Base-by-base conservation (phyloP, 1,140 invertebrate genomes). In the Drosophila navojoa region DNA sequence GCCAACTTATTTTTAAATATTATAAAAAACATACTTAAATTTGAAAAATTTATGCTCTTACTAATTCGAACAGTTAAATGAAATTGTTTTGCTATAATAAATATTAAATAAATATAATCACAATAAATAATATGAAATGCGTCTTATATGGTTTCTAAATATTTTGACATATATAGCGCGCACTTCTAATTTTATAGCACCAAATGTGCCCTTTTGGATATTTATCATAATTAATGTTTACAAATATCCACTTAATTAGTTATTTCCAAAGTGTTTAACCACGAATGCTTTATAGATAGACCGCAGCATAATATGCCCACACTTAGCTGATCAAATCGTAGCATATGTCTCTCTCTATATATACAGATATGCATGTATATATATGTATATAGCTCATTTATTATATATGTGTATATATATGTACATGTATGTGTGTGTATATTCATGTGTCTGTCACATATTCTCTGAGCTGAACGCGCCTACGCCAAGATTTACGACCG, bases 401-500 rank as follows among this genome's bases (percentile, higher is more conserved):
- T 22, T 22, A 38, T 2, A 16, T 6, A 15, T 42, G 22, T 19
- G 2, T 35, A 19, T 22, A 27, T n/a, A 4, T 50, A 27, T 25
- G 0, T 32, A 16, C 44, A 29, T 55, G 27, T 53, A 71, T 47
- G n/a, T 22, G n/a, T 60, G 6, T 27, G 11, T 47, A 66, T 58
- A 66, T 66, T 38, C 19, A 47, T 60, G 29, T 68, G 55, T 53
- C 62, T 68, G 55, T 59, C 63, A 66, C 38, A 32, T 47, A 49
- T 53, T 45, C 16, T 32, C 16, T 16, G 11, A 54, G 58, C 29
- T 63, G 53, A 47, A 66, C 16, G 67, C 72, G 68, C 69, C 73
- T 79, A 71, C 59, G 57, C 58, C 15, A 64, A 81, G 81, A 85
- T 85, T 86, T 77, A 85, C 81, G 81, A 29, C 58, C 74, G 32